Evolutionary conservation across 2,113 vertebrate species (phyloP).

Genomic region (Cygnus buccinator): DNA sequence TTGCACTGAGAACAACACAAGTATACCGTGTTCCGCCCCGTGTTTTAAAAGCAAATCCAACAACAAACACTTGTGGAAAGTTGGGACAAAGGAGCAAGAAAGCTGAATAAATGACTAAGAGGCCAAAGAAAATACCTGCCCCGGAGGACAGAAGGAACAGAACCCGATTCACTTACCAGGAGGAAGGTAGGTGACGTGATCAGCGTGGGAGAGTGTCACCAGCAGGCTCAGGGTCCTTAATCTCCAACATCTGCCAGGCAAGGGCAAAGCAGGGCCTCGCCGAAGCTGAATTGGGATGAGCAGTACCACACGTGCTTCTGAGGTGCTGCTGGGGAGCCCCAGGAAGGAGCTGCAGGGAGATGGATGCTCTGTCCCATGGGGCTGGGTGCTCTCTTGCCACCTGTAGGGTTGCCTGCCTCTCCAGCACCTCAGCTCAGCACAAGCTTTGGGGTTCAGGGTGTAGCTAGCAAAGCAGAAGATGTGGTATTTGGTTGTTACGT

Average conservation of each 20-base stretch:
- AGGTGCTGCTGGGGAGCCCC: not conserved
- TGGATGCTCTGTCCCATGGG: not conserved
- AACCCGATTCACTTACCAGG: not conserved
- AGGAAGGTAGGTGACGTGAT: not conserved
- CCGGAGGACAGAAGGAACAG: not conserved
- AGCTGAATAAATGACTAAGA: not conserved
- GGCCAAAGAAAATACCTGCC: not conserved
- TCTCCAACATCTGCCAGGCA: not conserved
- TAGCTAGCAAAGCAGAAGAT: not conserved
- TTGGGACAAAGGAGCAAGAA: not conserved
- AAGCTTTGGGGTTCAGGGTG: not conserved
- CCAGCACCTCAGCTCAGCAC: not conserved
- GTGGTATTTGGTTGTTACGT: not conserved
- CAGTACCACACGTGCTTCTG: rapidly evolving
- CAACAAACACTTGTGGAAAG: not conserved
- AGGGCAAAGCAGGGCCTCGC: not conserved
- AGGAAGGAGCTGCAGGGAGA: not conserved
- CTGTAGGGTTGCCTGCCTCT: not conserved
- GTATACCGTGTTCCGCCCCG: not conserved
- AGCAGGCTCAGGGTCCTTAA: not conserved
- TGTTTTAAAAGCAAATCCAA: not conserved
- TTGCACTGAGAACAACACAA: not conserved
- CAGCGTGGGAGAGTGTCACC: not conserved
- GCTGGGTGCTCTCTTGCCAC: not conserved
- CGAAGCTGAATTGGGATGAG: rapidly evolving